Conservation (phyloP, 1,140 invertebrate species). For the Drosophila prosaltans region DNA sequence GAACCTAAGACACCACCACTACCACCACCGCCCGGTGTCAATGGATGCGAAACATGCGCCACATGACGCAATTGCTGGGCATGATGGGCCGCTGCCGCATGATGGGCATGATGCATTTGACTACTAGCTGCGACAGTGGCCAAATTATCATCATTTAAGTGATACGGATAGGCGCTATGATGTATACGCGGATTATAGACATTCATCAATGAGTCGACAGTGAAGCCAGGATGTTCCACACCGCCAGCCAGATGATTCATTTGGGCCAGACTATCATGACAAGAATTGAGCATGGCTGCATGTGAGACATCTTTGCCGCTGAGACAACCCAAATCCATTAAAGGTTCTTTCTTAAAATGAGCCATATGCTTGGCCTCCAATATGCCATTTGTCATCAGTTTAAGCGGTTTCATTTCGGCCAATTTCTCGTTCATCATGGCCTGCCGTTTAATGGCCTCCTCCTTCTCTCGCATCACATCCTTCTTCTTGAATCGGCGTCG, state of each 20-base stretch:
- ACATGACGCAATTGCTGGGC: slow-evolving; percentile 74
- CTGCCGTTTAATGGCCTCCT: slow-evolving; percentile 92
- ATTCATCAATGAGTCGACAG: slow-evolving; percentile 83
- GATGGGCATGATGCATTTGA: slow-evolving; percentile 75
- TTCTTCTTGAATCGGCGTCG: slow-evolving; percentile 98
- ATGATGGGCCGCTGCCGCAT: slow-evolving; percentile 76
- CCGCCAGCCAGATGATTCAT: slow-evolving; percentile 79
- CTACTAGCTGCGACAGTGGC: slow-evolving; percentile 65
- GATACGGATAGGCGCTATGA: slow-evolving; percentile 82
- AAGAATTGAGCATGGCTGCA: slow-evolving; percentile 80
- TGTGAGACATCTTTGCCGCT: slow-evolving; percentile 75
- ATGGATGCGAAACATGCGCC: slow-evolving; percentile 70
- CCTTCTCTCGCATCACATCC: slow-evolving; percentile 93
- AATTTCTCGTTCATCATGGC: slow-evolving; percentile 82
- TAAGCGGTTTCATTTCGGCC: slow-evolving; percentile 81
- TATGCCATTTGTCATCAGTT: slow-evolving; percentile 81
- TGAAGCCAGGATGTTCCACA: slow-evolving; percentile 80
- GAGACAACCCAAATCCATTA: slow-evolving; percentile 78
- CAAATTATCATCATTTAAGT: slow-evolving; percentile 80
- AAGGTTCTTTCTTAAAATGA: slow-evolving; percentile 78
- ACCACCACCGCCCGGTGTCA: slow-evolving; percentile 67
- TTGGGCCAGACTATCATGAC: slow-evolving; percentile 81
- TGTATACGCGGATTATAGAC: slow-evolving; percentile 83
- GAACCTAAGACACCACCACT: slow-evolving; percentile 29
- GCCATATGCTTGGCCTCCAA: slow-evolving; percentile 80